A percentile compares a stretch with the other conserved stretches of the same genome.
Conservation (phyloP, 2,888 invertebrate genomes). For the Rugalucina vietnamica region DNA sequence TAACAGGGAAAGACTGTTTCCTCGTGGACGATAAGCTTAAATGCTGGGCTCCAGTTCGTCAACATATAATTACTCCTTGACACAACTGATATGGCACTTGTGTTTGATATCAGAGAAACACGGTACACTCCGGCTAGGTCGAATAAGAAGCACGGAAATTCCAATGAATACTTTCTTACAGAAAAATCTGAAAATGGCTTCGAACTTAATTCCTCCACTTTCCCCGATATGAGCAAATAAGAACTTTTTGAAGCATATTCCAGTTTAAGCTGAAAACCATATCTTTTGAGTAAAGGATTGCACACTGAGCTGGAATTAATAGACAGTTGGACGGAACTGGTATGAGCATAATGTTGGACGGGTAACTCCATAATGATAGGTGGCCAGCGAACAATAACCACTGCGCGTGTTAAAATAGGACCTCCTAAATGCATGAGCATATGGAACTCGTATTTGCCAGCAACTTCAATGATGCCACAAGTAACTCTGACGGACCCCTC, state of each 20-base stretch:
- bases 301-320: conserved; percentile 72
- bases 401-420: conserved; percentile 63
- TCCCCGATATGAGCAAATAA: conserved; percentile 37
- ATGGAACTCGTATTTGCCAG: conserved; percentile 74
- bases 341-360: conserved; percentile 68
- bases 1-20: conserved; percentile 75
- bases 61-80: conserved; percentile 72
- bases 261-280: conserved; percentile 66
- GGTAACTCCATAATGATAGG: conserved; percentile 68
- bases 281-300: conserved; percentile 68
- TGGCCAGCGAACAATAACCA: conserved; percentile 75
- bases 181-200: conserved; percentile 47
- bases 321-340: conserved; percentile 65
- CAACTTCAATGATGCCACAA: conserved; percentile 79
- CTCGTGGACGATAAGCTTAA: conserved; percentile 65
- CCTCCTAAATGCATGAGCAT: conserved; percentile 74
- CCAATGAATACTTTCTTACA: conserved; percentile 33
- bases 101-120: conserved; percentile 71
- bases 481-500: conserved; percentile 69
- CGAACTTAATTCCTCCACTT: conserved; percentile 46
- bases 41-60: conserved; percentile 72
- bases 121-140: conserved; percentile 77
- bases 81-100: conserved; percentile 62
- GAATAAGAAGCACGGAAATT: conserved; percentile 72
- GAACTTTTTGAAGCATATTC: conserved; percentile 58